Evolutionary conservation across 2,888 invertebrate genomes (phyloP).

Genomic region (Parnassius smintheus): DNA sequence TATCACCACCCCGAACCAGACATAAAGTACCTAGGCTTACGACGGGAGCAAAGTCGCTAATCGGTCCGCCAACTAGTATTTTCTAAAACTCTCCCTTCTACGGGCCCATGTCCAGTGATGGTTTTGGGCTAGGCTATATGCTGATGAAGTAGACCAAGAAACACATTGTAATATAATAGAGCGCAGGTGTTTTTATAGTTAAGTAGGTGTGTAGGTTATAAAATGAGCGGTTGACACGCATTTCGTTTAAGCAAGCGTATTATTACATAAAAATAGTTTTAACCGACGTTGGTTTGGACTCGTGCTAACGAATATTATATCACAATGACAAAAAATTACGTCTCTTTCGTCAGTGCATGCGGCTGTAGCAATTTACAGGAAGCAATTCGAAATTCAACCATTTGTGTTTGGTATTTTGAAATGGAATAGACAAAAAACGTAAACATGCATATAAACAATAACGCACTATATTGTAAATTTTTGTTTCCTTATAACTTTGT

Average conservation of each 20-base stretch:
- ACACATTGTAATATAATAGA: no score
- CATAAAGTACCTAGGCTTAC: no score
- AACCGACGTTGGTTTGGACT: slow-evolving; percentile 17
- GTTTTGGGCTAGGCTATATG: no score
- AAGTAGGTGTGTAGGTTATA: slow-evolving; percentile 21
- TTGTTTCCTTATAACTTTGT: slow-evolving; percentile 2
- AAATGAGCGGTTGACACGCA: slow-evolving; percentile 23
- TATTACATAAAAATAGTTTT: background rate
- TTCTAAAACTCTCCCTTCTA: no score
- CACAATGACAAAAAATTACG: slow-evolving; percentile 14
- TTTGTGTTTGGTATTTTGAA: slow-evolving; percentile 10
- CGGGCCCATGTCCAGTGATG: no score
- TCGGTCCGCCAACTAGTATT: no score
- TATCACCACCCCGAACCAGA: no score
- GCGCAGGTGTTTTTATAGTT: background rate
- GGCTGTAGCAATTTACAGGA: slow-evolving; percentile 16
- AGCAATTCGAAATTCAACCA: slow-evolving; percentile 16
- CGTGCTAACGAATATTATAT: slow-evolving; percentile 18
- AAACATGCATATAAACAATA: slow-evolving; percentile 6
- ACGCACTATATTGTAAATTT: background rate
- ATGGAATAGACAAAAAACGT: slow-evolving; percentile 1
- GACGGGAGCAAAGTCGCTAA: no score
- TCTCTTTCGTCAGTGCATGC: slow-evolving; percentile 8
- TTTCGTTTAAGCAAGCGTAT: background rate
- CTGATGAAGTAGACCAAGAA: no score